A percentile compares a stretch with the other conserved stretches of the same genome.
phyloP scores from a whole-genome alignment of 2,888 invertebrate genomes.

The Mesorhabditis spiculigera region DNA sequence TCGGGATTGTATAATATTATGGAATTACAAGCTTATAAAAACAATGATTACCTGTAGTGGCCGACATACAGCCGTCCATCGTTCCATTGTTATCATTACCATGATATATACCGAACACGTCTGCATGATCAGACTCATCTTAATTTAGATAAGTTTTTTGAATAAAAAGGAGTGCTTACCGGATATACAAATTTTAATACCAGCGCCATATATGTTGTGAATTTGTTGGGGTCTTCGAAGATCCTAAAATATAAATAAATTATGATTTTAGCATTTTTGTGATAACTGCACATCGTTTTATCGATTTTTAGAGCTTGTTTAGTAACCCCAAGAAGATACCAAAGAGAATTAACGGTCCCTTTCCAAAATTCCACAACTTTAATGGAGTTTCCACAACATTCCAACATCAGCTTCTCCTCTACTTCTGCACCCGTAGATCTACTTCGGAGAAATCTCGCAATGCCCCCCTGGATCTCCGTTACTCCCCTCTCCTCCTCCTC shows the following conservation, averaged over 20 bases:
- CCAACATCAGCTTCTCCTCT: no score
- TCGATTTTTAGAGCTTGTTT: no score
- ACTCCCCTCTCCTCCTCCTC: no score
- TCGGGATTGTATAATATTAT: neutral
- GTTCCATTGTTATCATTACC: conserved; percentile 53
- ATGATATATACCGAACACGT: conserved; percentile 52
- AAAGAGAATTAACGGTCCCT: no score
- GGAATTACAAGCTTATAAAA: neutral
- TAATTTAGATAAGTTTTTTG: neutral
- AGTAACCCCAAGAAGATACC: no score
- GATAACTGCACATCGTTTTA: no score
- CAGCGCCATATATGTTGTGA: conserved; percentile 38
- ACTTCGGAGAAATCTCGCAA: no score
- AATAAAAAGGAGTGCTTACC: conserved; percentile 16
- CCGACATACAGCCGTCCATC: conserved; percentile 55
- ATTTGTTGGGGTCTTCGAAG: conserved; percentile 16
- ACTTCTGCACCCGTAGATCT: no score
- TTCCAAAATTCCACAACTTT: no score
- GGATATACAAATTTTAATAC: conserved; percentile 53
- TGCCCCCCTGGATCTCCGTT: no score
- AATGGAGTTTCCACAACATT: no score
- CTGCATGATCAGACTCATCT: conserved; percentile 49
- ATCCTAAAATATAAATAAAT: conserved; percentile 12
- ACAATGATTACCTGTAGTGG: conserved; percentile 42
- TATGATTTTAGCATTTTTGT: neutral